Evolutionary conservation across 2,888 invertebrate genomes (phyloP).

Genomic region (Nymphalis urticae): DNA sequence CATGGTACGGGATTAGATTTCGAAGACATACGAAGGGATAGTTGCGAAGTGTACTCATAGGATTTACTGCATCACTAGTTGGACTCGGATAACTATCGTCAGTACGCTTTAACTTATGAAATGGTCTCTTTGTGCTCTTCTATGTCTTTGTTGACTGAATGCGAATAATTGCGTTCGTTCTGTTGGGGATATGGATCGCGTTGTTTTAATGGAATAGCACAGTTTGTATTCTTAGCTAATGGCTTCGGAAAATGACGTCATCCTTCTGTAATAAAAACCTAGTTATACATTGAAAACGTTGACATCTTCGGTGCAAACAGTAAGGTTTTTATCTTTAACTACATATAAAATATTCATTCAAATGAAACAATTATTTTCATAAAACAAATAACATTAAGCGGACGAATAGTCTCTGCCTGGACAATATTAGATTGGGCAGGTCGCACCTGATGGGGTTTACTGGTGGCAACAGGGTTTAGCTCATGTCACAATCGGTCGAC

Average conservation of each 20-base stretch:
- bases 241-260: conserved; percentile 55
- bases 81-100: conserved; percentile 70
- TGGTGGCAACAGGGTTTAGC: conserved; percentile 75
- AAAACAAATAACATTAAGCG: conserved; percentile 40
- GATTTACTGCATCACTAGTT: conserved; percentile 77
- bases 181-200: conserved; percentile 63
- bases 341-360: conserved; percentile 24
- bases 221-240: conserved; percentile 72
- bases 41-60: conserved; percentile 65
- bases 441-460: conserved; percentile 77
- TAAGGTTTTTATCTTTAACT: neutral
- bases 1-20: conserved; percentile 56
- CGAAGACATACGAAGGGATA: conserved; percentile 56
- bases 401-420: conserved; percentile 39
- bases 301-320: conserved; percentile 7
- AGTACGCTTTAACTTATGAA: conserved; percentile 72
- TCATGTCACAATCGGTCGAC: conserved; percentile 74
- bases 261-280: conserved; percentile 58
- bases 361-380: conserved; percentile 33
- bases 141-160: conserved; percentile 68
- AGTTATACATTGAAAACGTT: conserved; percentile 41
- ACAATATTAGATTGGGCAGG: conserved; percentile 61
- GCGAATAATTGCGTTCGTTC: conserved; percentile 71
- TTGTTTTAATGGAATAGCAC: conserved; percentile 67
- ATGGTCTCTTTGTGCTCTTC: conserved; percentile 66